Base-by-base conservation (phyloP, 2,797 vertebrate genomes). In the Tapirus indicus region DNA sequence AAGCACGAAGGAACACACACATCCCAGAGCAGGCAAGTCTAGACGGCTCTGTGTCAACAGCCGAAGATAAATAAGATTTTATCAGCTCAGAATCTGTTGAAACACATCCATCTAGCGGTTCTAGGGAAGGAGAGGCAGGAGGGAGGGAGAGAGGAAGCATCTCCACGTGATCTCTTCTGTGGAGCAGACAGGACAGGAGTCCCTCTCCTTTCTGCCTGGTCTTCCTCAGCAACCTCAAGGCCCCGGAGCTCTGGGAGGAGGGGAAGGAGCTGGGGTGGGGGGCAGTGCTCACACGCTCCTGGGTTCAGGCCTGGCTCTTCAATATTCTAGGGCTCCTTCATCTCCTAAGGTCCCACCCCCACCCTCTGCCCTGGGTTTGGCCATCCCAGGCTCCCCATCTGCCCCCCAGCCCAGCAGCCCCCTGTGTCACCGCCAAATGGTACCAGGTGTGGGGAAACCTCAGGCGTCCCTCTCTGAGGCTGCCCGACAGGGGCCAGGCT, bases 31-130 rank as follows among this genome's bases (percentile, higher is more conserved):
- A 98, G 99, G 98, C 99, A 98, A 99, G 99, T 99, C 99, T 94
- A 98, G 99, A 98, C 99, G 23, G 96, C 97, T 98, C 98, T 6
- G 98, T 98, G 99, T 99, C 98, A 99, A 98, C 98, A 98, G 98
- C 98, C 98, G 98, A 98, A 98, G 98, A 98, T 98, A 98, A 99
- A 98, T 98, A 98, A 98, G 98, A 98, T 98, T 98, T 98, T 99
- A 98, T 98, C 98, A 79, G 98, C 98, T 99, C 92, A 32, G 98
- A 98, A 98, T 99, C 98, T 99, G 98, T 99, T 98, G 98, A 98
- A 98, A 99, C 99, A 98, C 98, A 99, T 98, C 98, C 98, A 98
- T 97, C 97, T 99, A 99, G 99, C 98, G 98, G 99, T 99, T 98
- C 98, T 97, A 94, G 98, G 98, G 97, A 98, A 97, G 97, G 20